Base-by-base conservation (phyloP, 2,888 invertebrate genomes). In the Cinara cedri region DNA sequence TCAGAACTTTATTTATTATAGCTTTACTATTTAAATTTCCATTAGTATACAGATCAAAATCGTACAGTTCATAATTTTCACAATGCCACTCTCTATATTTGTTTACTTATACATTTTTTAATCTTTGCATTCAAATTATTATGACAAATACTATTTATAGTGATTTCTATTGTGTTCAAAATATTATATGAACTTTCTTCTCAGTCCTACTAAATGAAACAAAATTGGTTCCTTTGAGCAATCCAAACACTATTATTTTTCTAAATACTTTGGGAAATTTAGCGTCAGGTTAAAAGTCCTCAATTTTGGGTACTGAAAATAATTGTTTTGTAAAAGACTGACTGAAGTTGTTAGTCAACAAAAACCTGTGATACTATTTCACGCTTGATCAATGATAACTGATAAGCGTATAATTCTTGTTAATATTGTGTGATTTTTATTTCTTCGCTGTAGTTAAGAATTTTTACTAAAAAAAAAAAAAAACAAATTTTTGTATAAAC, bases 311-410 rank as follows among this genome's bases (percentile, higher is more conserved):
- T 34, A 19, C 76, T 76, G n/a, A 75, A 66, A 3, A 66, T 63
- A 60, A 60, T 78, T 1, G 3, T 78, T 78, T 68, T 60, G 42
- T 60, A 78, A 70, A 60, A 76, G 19, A 78, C 19, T 68, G 78
- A 78, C 78, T 78, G 68, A 70, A 62, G 51, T 51, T 78, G 57
- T 60, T 78, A 78, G 78, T 78, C 78, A 78, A 78, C 60, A 68
- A 78, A 51, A 60, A 68, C 78, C 78, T 78, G 78, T 78, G 78
- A 78, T 78, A 78, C 51, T 78, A 44, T 78, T n/a, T 78, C 70
- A 78, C 60, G 78, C 68, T 70, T 78, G 62, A 68, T 68, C 42
- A 55, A 68, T 49, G 49, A 70, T 21, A 21, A 55, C 57, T 60
- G 49, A 70, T 34, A 21, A 78, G 68, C 60, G 78, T 68, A 60